phyloP scores from a whole-genome alignment of 2,888 invertebrate genomes.

The Panzeria rudis region DNA sequence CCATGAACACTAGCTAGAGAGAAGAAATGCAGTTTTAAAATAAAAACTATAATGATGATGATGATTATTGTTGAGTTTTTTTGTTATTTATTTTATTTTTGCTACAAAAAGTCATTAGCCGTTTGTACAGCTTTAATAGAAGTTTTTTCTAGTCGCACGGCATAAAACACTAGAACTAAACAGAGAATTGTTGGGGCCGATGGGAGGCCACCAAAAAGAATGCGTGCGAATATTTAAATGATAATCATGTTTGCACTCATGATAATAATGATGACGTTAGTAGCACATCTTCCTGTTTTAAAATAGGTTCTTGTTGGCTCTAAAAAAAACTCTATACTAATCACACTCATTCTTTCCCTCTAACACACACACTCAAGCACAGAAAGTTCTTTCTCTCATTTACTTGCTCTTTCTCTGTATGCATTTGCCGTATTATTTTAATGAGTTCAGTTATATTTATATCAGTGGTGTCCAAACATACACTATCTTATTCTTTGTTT shows the following conservation, averaged over 20 bases:
- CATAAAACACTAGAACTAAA: conserved; percentile 1
- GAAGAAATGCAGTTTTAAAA: conserved; percentile 46
- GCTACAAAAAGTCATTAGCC: conserved; percentile 69
- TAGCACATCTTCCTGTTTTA: conserved; percentile 70
- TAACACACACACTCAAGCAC: background rate
- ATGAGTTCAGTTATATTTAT: conserved; percentile 66
- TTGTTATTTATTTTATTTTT: conserved; percentile 15
- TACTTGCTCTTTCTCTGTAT: conserved; percentile 36
- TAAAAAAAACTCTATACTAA: conserved; percentile 32
- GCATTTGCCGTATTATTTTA: conserved; percentile 47
- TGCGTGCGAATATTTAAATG: conserved; percentile 52
- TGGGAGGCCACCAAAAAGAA: conserved; percentile 17
- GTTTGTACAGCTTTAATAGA: conserved; percentile 42
- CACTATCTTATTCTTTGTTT: too few relatives aligned
- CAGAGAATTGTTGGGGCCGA: background rate
- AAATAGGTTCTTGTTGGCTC: conserved; percentile 69
- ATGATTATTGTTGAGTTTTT: conserved; percentile 31
- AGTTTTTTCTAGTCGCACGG: conserved; percentile 47
- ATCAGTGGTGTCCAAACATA: too few relatives aligned
- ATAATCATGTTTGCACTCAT: conserved; percentile 45
- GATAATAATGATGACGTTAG: conserved; percentile 60
- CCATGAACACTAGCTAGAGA: conserved; percentile 15
- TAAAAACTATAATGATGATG: conserved; percentile 13
- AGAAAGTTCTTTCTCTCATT: conserved; percentile 37
- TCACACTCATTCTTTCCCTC: conserved; percentile 27